These are phyloP conservation scores for Notarius lentiginosus DNA, from an alignment of 2,113 vertebrate genomes.

Conservation along the genomic window DNA sequence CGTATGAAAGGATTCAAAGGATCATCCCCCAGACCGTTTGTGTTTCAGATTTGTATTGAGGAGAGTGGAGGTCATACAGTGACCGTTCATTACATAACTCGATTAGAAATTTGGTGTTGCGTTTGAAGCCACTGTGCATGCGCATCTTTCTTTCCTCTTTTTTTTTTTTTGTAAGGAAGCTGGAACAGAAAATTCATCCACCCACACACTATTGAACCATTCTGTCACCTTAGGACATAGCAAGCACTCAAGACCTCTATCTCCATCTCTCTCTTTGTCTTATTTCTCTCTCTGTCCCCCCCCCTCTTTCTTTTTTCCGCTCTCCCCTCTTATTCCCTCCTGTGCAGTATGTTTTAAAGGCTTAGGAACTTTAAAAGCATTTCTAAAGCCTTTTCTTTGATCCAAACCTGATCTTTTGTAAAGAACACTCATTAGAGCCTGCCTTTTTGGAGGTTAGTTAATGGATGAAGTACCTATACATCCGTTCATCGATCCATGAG, in stretches of 20 bases:
- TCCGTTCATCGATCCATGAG: not conserved
- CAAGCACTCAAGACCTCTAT: conserved; percentile 25
- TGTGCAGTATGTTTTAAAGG: not conserved
- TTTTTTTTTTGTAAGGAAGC: not conserved
- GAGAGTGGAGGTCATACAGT: not conserved
- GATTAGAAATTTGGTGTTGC: not conserved
- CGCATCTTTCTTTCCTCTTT: not conserved
- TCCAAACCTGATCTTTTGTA: conserved; percentile 35
- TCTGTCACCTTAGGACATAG: conserved; percentile 42
- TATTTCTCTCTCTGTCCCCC: not conserved
- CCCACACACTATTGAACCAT: conserved; percentile 41
- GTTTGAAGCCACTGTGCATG: conserved; percentile 6
- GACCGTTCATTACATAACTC: not conserved
- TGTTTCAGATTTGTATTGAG: not conserved
- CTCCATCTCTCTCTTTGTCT: not conserved
- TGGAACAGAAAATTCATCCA: conserved; percentile 45
- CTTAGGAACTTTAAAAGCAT: conserved; percentile 29
- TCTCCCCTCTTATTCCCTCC: not conserved
- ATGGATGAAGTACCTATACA: conserved; percentile 1
- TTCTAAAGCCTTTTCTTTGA: conserved; percentile 39
- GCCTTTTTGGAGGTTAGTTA: conserved; percentile 35
- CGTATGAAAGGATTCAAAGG: too few relatives aligned
- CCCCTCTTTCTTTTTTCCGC: not conserved
- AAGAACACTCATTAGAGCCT: conserved; percentile 4
- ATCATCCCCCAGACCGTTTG: not conserved